These are phyloP conservation scores for Mechanitis mazaeus DNA, from an alignment of 2,888 invertebrate genomes.

Conservation along the genomic window DNA sequence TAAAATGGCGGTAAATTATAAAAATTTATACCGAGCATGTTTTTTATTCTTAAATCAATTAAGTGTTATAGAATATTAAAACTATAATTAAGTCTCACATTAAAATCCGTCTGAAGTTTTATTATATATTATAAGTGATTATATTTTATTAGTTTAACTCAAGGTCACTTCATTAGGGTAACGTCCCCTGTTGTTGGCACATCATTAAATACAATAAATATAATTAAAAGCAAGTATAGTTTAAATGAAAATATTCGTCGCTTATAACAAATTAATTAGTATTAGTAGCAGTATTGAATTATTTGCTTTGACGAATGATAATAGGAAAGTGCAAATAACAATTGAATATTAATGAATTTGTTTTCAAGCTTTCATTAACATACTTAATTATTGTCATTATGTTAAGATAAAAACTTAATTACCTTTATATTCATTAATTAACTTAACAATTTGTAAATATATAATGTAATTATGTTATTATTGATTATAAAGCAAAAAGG, in stretches of 20 bases:
- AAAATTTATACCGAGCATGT: slow-evolving; percentile 63
- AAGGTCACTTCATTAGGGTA: background rate
- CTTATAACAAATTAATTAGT: too few species aligned
- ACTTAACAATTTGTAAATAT: too few species aligned
- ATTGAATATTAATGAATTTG: slow-evolving; percentile 13
- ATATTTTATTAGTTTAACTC: background rate
- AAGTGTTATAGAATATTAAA: slow-evolving; percentile 67
- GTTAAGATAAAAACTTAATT: too few species aligned
- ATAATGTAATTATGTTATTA: background rate
- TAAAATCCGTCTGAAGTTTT: slow-evolving; percentile 1
- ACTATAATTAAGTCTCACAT: slow-evolving; percentile 68
- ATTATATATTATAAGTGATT: too few species aligned
- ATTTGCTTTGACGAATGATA: slow-evolving; percentile 8
- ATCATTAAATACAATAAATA: background rate
- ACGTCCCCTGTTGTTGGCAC: background rate
- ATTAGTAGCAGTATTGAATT: background rate
- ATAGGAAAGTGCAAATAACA: slow-evolving; percentile 18
- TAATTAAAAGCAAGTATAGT: too few species aligned
- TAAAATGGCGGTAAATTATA: slow-evolving; percentile 63
- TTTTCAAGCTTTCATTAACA: slow-evolving; percentile 20
- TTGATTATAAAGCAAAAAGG: background rate
- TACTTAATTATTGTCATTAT: background rate
- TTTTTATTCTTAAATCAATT: slow-evolving; percentile 70
- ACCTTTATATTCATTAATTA: too few species aligned
- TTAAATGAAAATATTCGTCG: too few species aligned